These are phyloP conservation scores for Saccopteryx bilineata DNA, from an alignment of 2,113 vertebrate genomes.

Conservation along the genomic window DNA sequence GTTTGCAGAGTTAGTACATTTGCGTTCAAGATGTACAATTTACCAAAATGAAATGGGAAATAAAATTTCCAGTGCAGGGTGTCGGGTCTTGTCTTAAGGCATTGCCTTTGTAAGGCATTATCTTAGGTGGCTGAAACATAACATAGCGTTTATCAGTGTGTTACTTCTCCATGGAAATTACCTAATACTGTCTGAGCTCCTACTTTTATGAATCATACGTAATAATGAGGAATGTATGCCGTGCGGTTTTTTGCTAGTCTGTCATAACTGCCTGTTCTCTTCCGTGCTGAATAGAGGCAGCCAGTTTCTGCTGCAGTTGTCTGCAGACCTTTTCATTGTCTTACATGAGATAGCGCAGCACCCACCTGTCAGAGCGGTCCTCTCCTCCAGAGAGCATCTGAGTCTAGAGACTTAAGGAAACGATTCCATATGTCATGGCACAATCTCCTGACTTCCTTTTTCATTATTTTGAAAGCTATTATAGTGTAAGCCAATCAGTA, in stretches of 20 bases:
- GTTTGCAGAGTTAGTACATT: neutral
- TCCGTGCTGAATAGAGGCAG: neutral
- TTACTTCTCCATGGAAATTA: constrained; percentile 37
- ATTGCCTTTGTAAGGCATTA: neutral
- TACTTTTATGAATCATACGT: neutral
- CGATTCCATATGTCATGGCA: neutral
- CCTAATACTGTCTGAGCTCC: neutral
- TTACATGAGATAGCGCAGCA: neutral
- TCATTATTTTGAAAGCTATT: constrained; percentile 38
- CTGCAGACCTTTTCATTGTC: neutral
- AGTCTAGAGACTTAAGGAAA: constrained; percentile 4
- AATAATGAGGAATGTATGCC: neutral
- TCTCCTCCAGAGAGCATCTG: neutral
- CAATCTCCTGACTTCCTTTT: constrained; percentile 21
- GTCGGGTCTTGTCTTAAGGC: neutral
- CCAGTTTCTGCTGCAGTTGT: neutral
- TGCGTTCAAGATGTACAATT: neutral
- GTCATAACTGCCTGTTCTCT: neutral
- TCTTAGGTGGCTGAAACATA: constrained; percentile 3
- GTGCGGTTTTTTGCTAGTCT: neutral
- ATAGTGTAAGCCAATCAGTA: neutral
- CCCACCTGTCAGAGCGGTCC: neutral
- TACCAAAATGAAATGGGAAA: constrained; percentile 46
- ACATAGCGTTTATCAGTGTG: neutral
- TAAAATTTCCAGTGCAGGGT: neutral